Evolutionary conservation across 2,113 vertebrate species (phyloP).

Genomic region (Onychostruthus taczanowskii): DNA sequence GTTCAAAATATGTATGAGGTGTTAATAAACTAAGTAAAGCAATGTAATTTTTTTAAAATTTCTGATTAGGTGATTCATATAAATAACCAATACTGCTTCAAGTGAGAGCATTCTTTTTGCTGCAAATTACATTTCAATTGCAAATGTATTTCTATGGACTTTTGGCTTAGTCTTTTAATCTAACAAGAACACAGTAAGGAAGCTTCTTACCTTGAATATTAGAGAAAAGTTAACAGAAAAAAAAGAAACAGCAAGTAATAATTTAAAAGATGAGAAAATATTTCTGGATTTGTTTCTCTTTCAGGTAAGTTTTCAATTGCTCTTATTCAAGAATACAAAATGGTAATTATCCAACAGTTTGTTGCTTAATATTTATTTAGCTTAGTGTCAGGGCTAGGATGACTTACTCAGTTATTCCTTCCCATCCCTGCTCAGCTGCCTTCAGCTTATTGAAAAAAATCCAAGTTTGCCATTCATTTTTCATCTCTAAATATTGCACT

Average conservation of each 20-base stretch:
- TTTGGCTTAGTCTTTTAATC: background rate
- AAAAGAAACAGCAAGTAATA: background rate
- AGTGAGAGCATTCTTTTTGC: background rate
- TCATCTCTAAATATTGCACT: background rate
- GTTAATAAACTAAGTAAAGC: slow-evolving; percentile 12
- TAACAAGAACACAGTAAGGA: background rate
- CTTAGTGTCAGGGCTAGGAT: background rate
- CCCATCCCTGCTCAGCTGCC: background rate
- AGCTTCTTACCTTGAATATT: background rate
- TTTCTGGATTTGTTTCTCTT: background rate
- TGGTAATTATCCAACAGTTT: background rate
- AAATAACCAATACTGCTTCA: slow-evolving; percentile 15
- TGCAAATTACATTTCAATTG: slow-evolving; percentile 57
- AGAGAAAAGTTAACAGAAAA: background rate
- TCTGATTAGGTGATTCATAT: background rate
- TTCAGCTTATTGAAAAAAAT: background rate
- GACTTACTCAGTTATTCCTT: background rate
- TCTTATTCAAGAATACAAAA: background rate
- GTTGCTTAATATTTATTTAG: background rate
- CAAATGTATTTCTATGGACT: slow-evolving; percentile 11
- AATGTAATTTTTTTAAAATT: background rate
- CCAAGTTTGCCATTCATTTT: background rate
- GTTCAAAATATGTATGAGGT: background rate
- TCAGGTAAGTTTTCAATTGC: background rate
- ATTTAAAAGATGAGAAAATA: background rate